Base-by-base conservation (phyloP, 2,797 vertebrate species). In the Podarcis siculus region DNA sequence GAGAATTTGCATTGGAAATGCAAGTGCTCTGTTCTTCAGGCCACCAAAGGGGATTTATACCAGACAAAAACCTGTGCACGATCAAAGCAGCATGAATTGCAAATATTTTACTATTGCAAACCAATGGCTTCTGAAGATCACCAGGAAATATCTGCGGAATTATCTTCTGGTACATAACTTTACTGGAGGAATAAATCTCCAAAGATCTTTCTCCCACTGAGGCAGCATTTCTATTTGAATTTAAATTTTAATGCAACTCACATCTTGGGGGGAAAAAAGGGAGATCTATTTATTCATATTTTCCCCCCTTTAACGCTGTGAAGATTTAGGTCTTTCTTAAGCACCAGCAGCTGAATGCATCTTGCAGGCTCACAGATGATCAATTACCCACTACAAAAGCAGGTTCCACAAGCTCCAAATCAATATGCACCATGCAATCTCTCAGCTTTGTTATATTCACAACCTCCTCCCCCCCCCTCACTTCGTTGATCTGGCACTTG, bases 111-210 rank as follows among this genome's bases (percentile, higher is more conserved):
- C 25, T 87, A 42, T 82, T 88, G 35, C 45, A 91, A 37, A 13
- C 61, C 55, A 88, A 66, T 0, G 1, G 45, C 39, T 92, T 88
- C 80, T 81, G 69, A 55, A 93, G 81, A 35, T 89, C 89, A 85
- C 23, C 5, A 92, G 32, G 86, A 92, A 85, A 35, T 37, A 92
- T 39, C 49, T 90, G 85, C 49, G 85, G 86, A 92, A 93, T 89
- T 93, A 89, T 91, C 90, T 84, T 89, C 90, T 83, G 67, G 75
- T 55, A 83, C 92, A 91, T 91, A 92, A 93, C 92, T 92, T n/a
- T 87, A 83, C 10, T 67, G 1, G 55, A 35, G 81, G n/a, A 94
- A 90, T 88, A 94, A 85, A 72, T 84, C 90, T 94, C 86, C 84
- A 35, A 79, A 82, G 82, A 91, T 3, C 77, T 79, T 67, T 67